Evolutionary conservation across 2,797 vertebrate genomes (phyloP).

Genomic region (Epinephelus malabaricus): DNA sequence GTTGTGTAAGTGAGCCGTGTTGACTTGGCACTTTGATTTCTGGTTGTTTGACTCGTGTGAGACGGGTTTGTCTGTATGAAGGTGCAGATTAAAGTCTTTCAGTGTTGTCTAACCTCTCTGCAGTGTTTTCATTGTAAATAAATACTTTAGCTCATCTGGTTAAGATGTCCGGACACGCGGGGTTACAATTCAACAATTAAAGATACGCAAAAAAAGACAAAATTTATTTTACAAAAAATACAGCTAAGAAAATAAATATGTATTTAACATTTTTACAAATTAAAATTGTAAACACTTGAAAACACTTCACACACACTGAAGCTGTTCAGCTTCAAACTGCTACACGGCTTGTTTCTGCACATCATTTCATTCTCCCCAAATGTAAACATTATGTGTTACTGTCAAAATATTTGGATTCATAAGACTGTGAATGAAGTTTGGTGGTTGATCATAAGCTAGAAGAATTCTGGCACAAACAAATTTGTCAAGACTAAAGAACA

Average conservation of each 20-base stretch:
- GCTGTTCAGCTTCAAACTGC: background rate
- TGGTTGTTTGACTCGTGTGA: background rate
- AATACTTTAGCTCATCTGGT: background rate
- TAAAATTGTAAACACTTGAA: constrained; percentile 37
- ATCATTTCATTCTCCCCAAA: background rate
- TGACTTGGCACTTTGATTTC: constrained; percentile 26
- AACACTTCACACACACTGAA: constrained; percentile 9
- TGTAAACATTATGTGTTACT: constrained; percentile 2
- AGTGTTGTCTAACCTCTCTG: background rate
- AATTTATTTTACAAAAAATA: constrained; percentile 77
- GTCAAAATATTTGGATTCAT: background rate
- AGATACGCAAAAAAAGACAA: constrained; percentile 7
- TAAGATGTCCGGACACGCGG: background rate
- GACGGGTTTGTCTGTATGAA: background rate
- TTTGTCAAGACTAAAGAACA: background rate
- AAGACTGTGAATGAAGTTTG: background rate
- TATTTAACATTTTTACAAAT: constrained; percentile 69
- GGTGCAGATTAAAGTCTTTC: constrained; percentile 48
- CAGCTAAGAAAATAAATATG: constrained; percentile 79
- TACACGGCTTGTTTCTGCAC: background rate
- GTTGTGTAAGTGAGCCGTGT: constrained; percentile 4
- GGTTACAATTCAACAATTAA: background rate
- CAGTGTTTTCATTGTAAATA: background rate
- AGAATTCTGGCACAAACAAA: background rate
- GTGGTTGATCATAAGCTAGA: background rate